Evolutionary conservation across 2,797 vertebrate species (phyloP).

Genomic region (Myotis myotis): DNA sequence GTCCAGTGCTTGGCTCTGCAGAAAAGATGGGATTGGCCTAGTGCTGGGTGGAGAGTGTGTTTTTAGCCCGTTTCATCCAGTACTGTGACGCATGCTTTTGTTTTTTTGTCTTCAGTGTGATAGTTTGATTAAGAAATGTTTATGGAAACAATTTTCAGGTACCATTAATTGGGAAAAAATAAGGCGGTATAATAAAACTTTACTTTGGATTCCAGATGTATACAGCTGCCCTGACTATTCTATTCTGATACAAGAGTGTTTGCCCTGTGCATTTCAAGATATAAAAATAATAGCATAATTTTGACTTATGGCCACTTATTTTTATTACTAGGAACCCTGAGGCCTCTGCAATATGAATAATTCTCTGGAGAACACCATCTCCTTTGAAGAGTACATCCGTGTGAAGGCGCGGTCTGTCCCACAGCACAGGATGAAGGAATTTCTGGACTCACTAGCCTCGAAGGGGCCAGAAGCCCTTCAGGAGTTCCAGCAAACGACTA

Average conservation of each 20-base stretch:
- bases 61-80: constrained; percentile 32
- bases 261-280: constrained; percentile 66
- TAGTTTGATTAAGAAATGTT: constrained; percentile 55
- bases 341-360: constrained; percentile 93
- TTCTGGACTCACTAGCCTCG: constrained; percentile 94
- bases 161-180: constrained; percentile 28
- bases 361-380: constrained; percentile 95
- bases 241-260: not conserved
- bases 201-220: constrained; percentile 66
- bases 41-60: not conserved
- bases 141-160: constrained; percentile 39
- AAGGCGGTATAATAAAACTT: constrained; percentile 47
- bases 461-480: constrained; percentile 96
- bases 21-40: constrained; percentile 1
- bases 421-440: constrained; percentile 99
- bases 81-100: constrained; percentile 40
- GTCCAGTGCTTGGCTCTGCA: not conserved
- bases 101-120: constrained; percentile 52
- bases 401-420: constrained; percentile 96
- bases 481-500: constrained; percentile 93
- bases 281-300: constrained; percentile 59
- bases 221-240: constrained; percentile 39
- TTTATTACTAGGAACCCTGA: constrained; percentile 83
- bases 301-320: constrained; percentile 65
- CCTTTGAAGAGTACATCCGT: constrained; percentile 97